A percentile compares a stretch with the other conserved stretches of the same genome.
phyloP scores from a whole-genome alignment of 1,140 invertebrate species.

The Drosophila ercepeae region DNA sequence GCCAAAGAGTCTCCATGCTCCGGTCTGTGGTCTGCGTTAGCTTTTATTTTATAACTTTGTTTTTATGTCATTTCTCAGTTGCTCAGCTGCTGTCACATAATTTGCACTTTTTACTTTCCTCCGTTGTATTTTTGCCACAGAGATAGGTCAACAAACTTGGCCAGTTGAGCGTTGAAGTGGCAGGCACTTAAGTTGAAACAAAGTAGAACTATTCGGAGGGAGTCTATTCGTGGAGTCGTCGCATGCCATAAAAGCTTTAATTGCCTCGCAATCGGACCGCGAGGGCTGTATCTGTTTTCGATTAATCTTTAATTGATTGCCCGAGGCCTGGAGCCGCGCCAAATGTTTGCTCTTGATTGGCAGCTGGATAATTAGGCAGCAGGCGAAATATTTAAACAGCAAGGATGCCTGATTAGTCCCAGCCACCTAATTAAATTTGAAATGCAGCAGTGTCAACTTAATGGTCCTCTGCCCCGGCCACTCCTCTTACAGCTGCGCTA shows the following conservation, averaged over 20 bases:
- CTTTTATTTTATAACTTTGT: conserved; percentile 73
- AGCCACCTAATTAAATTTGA: conserved; percentile 70
- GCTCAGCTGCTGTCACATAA: conserved; percentile 59
- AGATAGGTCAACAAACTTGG: conserved; percentile 57
- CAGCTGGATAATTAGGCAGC: conserved; percentile 34
- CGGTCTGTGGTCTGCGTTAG: conserved; percentile 14
- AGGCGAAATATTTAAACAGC: conserved; percentile 6
- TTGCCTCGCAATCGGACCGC: conserved; percentile 1
- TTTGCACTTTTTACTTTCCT: conserved; percentile 54
- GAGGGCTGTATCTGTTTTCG: conserved; percentile 26
- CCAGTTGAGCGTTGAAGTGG: conserved; percentile 22
- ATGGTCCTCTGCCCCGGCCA: conserved; percentile 15
- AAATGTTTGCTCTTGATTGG: conserved; percentile 21
- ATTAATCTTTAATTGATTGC: conserved; percentile 55
- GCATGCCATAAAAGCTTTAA: background rate
- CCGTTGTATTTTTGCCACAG: conserved; percentile 14
- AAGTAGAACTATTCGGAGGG: conserved; percentile 3
- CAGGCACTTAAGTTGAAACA: conserved; percentile 14
- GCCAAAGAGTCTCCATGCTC: conserved; percentile 21
- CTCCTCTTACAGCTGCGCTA: background rate
- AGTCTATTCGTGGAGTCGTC: background rate
- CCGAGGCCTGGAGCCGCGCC: background rate
- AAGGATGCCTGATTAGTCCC: conserved; percentile 40
- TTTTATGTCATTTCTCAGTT: conserved; percentile 62
- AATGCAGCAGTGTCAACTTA: conserved; percentile 64